Evolutionary conservation across 92 coral and sea anemone species (phyloP).

Genomic region (Zoanthus gigantus): DNA sequence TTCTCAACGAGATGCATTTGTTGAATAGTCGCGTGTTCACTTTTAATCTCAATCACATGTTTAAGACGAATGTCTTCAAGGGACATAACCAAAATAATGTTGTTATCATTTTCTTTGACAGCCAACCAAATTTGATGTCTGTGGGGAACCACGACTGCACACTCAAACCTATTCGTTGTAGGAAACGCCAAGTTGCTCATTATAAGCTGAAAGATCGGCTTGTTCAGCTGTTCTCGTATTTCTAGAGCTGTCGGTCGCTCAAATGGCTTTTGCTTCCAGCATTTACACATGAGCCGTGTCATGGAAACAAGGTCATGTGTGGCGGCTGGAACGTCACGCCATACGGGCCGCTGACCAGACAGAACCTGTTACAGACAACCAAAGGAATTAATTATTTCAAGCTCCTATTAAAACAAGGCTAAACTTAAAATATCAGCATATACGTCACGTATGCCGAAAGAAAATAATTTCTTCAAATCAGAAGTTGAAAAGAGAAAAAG

Average conservation of each 20-base stretch:
- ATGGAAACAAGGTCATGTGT: slow-evolving; percentile 41
- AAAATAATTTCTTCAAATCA: too few species aligned
- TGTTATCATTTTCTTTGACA: slow-evolving; percentile 3
- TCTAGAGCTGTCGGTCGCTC: slow-evolving; percentile 34
- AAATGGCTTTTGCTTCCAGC: slow-evolving; percentile 40
- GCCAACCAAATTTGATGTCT: slow-evolving; percentile 34
- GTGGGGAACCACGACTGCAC: background rate
- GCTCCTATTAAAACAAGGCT: too few species aligned
- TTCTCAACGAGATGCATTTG: slow-evolving; percentile 30
- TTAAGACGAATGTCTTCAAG: slow-evolving; percentile 17
- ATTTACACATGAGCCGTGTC: slow-evolving; percentile 36
- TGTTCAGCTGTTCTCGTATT: slow-evolving; percentile 26
- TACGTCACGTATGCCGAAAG: too few species aligned
- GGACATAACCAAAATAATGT: slow-evolving; percentile 1
- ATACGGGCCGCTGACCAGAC: slow-evolving; percentile 21
- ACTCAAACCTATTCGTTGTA: slow-evolving; percentile 11
- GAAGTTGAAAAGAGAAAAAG: too few species aligned
- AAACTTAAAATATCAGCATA: too few species aligned
- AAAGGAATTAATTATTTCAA: too few species aligned
- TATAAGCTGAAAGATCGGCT: slow-evolving; percentile 18
- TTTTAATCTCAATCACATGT: slow-evolving; percentile 16
- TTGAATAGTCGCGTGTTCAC: slow-evolving; percentile 16
- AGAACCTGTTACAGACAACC: slow-evolving; percentile 7
- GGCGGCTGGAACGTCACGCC: slow-evolving; percentile 39
- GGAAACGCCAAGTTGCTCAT: slow-evolving; percentile 43